Conservation (phyloP, 2,797 vertebrate species). For the Parauchenoglanis punctatus region DNA sequence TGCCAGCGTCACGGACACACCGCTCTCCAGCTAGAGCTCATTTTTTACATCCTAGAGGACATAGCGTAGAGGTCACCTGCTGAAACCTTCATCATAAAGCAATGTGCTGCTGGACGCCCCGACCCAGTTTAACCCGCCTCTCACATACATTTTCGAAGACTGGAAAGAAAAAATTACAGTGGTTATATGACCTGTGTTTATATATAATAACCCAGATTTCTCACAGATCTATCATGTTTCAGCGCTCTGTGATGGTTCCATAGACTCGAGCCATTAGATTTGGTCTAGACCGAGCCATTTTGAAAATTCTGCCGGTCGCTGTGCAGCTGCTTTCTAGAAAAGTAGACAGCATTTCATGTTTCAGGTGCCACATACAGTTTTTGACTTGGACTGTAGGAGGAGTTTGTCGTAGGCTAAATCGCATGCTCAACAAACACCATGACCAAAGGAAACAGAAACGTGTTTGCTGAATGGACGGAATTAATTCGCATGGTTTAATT, state of each 20-base stretch:
- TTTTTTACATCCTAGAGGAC: constrained; percentile 98
- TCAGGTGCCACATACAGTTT: constrained; percentile 6
- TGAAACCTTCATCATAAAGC: constrained; percentile 14
- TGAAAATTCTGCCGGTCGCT: constrained; percentile 15
- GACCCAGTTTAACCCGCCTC: not conserved
- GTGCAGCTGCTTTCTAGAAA: constrained; percentile 41
- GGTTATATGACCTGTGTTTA: not conserved
- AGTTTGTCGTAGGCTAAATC: constrained; percentile 2
- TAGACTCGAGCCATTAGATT: not conserved
- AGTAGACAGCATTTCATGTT: constrained; percentile 17
- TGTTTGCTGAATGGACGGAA: not conserved
- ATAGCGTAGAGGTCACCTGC: constrained; percentile 79
- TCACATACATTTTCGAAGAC: constrained; percentile 14
- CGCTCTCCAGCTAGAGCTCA: constrained; percentile 91
- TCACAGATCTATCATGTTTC: not conserved
- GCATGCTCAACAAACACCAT: constrained; percentile 27
- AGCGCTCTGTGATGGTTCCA: not conserved
- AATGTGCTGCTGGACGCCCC: constrained; percentile 16
- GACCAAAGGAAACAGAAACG: constrained; percentile 20
- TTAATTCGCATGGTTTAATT: constrained; percentile 36
- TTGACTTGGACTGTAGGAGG: constrained; percentile 1
- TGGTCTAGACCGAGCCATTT: constrained; percentile 17
- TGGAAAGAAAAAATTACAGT: not conserved
- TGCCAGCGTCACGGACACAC: constrained; percentile 89
- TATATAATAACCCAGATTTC: constrained; percentile 19